Evolutionary conservation across 2,113 vertebrate genomes (phyloP).

Genomic region (Excalfactoria chinensis): DNA sequence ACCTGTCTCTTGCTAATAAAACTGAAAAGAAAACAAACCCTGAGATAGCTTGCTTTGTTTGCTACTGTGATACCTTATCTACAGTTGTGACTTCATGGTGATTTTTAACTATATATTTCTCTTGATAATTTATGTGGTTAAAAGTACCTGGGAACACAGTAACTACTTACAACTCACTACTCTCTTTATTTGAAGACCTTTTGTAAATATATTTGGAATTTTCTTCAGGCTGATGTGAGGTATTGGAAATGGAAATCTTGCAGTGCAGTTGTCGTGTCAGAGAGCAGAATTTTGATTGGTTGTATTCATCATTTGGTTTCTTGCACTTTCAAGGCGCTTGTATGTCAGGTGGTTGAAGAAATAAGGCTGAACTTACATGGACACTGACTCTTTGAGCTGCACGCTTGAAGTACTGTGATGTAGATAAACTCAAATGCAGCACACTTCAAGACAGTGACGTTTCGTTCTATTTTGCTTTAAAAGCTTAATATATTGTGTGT

Average conservation of each 20-base stretch:
- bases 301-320: slow-evolving; percentile 63
- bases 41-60: slow-evolving; percentile 48
- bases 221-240: slow-evolving; percentile 56
- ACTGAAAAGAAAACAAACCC: slow-evolving; percentile 43
- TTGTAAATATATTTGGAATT: slow-evolving; percentile 76
- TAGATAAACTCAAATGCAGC: slow-evolving; percentile 69
- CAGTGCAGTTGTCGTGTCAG: slow-evolving; percentile 21
- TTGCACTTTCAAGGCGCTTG: slow-evolving; percentile 60
- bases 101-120: slow-evolving; percentile 75
- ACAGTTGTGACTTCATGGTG: slow-evolving; percentile 67
- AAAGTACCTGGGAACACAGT: slow-evolving; percentile 50
- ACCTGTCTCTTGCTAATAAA: slow-evolving; percentile 76
- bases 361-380: slow-evolving; percentile 9
- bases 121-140: slow-evolving; percentile 45
- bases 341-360: slow-evolving; percentile 53
- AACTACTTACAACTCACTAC: slow-evolving; percentile 42
- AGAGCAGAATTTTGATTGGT: slow-evolving; percentile 20
- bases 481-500: slow-evolving; percentile 68
- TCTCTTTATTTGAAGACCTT: slow-evolving; percentile 70
- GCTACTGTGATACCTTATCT: slow-evolving; percentile 61
- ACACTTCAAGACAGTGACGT: slow-evolving; percentile 49
- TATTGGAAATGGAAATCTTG: slow-evolving; percentile 49
- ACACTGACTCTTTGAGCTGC: slow-evolving; percentile 60
- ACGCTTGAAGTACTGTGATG: slow-evolving; percentile 69
- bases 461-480: slow-evolving; percentile 67